These are phyloP conservation scores for Xenotilapia caudafasciata DNA, from an alignment of 2,113 vertebrate genomes.

Conservation along the genomic window DNA sequence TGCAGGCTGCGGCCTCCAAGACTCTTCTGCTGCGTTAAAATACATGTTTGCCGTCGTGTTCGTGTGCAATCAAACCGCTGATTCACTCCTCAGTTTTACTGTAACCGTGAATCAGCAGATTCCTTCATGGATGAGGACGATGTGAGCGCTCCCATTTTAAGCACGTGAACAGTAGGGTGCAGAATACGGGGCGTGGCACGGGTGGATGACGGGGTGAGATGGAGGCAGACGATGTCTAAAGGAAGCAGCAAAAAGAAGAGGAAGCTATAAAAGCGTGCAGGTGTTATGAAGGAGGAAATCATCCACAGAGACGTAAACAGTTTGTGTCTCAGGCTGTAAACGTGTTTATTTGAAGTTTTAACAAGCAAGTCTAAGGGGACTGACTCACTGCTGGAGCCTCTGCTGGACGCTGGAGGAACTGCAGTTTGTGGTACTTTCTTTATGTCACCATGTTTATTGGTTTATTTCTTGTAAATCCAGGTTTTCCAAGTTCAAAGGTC, in stretches of 20 bases:
- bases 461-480: background rate
- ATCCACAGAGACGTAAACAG: background rate
- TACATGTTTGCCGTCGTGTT: background rate
- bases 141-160: background rate
- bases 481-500: background rate
- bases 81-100: background rate
- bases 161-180: background rate
- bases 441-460: background rate
- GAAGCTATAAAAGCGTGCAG: background rate
- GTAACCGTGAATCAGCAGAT: background rate
- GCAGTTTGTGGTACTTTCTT: background rate
- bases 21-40: background rate
- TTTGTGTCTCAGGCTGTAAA: background rate
- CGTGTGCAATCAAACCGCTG: background rate
- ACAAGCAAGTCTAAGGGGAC: background rate
- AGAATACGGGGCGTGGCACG: background rate
- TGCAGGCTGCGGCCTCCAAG: background rate
- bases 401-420: background rate
- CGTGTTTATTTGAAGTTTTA: background rate
- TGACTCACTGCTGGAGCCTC: background rate
- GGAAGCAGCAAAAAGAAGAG: background rate
- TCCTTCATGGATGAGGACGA: background rate
- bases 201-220: background rate
- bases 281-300: background rate
- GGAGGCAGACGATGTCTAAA: fast-evolving